A percentile compares a stretch with the other conserved stretches of the same genome.
Evolutionary conservation across 2,113 vertebrate species (phyloP).

Genomic region (Oceanites oceanicus): DNA sequence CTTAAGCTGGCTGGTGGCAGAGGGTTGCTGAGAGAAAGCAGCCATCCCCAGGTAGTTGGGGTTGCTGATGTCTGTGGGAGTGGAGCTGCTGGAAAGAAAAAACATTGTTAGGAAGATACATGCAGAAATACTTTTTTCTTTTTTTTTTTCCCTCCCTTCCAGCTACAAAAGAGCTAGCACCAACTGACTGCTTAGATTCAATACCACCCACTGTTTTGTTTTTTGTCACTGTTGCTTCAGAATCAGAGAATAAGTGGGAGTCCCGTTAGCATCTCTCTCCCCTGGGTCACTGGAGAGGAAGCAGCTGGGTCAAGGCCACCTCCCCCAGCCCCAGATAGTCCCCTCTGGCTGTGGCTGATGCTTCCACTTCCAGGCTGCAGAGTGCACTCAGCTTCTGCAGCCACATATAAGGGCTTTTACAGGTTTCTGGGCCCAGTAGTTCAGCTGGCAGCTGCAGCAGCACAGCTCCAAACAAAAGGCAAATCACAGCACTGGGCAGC

Average conservation of each 20-base stretch:
- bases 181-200: not conserved
- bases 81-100: slow-evolving; percentile 3
- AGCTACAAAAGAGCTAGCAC: not conserved
- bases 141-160: not conserved
- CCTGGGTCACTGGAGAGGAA: not conserved
- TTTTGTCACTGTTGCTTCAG: not conserved
- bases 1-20: slow-evolving; percentile 66
- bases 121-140: not conserved
- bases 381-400: not conserved
- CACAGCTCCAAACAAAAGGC: not conserved
- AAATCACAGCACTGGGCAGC: not conserved
- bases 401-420: not conserved
- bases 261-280: not conserved
- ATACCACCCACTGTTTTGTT: not conserved
- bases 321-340: not conserved
- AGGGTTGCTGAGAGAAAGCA: slow-evolving; percentile 42
- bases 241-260: not conserved
- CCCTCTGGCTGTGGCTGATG: not conserved
- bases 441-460: not conserved
- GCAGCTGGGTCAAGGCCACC: not conserved
- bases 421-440: not conserved
- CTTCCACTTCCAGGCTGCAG: not conserved
- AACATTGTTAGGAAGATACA: slow-evolving; percentile 41
- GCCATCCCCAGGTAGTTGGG: slow-evolving; percentile 84
- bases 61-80: slow-evolving; percentile 82